A percentile compares a stretch with the other conserved stretches of the same genome.
These are phyloP conservation scores for Nesospiza acunhae DNA, from an alignment of 2,113 vertebrate species.

Conservation along the genomic window DNA sequence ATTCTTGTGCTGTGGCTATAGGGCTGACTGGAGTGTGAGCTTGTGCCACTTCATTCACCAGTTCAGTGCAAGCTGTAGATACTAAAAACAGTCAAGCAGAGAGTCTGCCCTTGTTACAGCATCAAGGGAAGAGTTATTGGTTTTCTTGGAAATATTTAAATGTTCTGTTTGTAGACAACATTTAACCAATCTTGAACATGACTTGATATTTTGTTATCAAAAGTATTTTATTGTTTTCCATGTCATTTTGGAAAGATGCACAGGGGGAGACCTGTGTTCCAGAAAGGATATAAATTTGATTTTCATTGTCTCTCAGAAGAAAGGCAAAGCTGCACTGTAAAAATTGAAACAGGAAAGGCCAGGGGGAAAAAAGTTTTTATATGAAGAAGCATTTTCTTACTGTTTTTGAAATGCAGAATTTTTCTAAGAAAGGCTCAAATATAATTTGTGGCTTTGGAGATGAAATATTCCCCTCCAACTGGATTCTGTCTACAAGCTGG, in stretches of 20 bases:
- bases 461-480: neutral
- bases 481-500: neutral
- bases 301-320: neutral
- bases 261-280: neutral
- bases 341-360: neutral
- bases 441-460: neutral
- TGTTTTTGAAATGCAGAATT: neutral
- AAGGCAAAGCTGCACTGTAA: neutral
- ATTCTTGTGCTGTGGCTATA: neutral
- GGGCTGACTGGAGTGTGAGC: neutral
- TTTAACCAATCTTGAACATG: neutral
- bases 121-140: neutral
- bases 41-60: neutral
- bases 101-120: neutral
- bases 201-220: neutral
- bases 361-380: accelerated
- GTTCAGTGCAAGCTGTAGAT: no score
- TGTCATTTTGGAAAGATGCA: neutral
- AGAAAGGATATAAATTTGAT: neutral
- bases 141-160: neutral
- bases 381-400: neutral
- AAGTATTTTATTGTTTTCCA: neutral
- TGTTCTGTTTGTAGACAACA: neutral
- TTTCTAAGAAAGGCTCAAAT: neutral
- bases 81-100: neutral